Percentiles rank a stretch among this genome's conserved stretches.
Conservation (phyloP, 2,797 vertebrate species). For the Delichon dasypus region DNA sequence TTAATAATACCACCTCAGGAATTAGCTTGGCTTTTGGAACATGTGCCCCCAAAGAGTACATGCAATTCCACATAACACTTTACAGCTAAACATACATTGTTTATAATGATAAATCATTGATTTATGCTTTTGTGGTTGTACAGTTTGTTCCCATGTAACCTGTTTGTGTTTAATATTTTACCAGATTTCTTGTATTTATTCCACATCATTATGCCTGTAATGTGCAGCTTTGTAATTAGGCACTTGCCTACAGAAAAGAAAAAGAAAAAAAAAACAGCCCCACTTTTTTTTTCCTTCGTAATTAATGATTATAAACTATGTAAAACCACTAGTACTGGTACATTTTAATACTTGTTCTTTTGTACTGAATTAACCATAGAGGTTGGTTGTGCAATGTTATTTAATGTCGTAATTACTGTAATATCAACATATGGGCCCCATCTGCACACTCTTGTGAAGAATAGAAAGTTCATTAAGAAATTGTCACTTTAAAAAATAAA, state of each 20-base stretch:
- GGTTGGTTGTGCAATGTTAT: slow-evolving; percentile 87
- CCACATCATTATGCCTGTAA: slow-evolving; percentile 84
- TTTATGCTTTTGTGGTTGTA: slow-evolving; percentile 78
- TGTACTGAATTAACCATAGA: slow-evolving; percentile 83
- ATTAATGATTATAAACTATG: slow-evolving; percentile 75
- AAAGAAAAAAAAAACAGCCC: slow-evolving; percentile 49
- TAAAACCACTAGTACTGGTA: slow-evolving; percentile 83
- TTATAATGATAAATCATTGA: slow-evolving; percentile 65
- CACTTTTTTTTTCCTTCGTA: slow-evolving; percentile 67
- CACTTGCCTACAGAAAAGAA: slow-evolving; percentile 86
- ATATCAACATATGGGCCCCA: slow-evolving; percentile 73
- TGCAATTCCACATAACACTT: slow-evolving; percentile 62
- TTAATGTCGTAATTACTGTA: slow-evolving; percentile 85
- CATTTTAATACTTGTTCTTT: slow-evolving; percentile 83
- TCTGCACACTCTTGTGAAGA: slow-evolving; percentile 77
- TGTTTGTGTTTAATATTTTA: slow-evolving; percentile 80
- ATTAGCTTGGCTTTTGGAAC: slow-evolving; percentile 70
- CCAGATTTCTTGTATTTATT: slow-evolving; percentile 91
- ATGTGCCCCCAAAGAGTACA: slow-evolving; percentile 45
- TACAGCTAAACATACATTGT: slow-evolving; percentile 69
- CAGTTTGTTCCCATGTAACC: slow-evolving; percentile 79
- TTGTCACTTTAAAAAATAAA: slow-evolving; percentile 70
- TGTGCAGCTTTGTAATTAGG: slow-evolving; percentile 91
- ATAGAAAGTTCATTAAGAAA: slow-evolving; percentile 70
- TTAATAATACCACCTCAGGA: slow-evolving; percentile 77